Conservation (phyloP, 2,888 invertebrate genomes). For the Trisateles emortualis region DNA sequence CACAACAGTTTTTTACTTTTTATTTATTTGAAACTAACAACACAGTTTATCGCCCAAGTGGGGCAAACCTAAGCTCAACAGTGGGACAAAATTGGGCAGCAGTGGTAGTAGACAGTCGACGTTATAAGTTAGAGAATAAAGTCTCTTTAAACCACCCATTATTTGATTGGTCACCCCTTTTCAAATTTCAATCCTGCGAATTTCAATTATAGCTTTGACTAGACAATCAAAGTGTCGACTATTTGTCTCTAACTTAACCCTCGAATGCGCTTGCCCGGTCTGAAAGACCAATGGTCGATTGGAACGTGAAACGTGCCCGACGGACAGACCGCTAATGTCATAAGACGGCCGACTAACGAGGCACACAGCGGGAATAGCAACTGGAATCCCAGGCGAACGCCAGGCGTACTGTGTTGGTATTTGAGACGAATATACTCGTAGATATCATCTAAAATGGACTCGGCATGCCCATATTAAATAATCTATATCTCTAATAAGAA, state of each 20-base stretch:
- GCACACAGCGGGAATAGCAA: conserved; percentile 60
- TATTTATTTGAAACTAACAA: too few relatives aligned
- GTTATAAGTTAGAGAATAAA: too few relatives aligned
- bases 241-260: conserved; percentile 35
- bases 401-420: conserved; percentile 9
- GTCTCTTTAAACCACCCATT: too few relatives aligned
- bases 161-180: too few relatives aligned
- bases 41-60: too few relatives aligned
- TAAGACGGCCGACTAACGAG: conserved; percentile 75
- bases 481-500: too few relatives aligned
- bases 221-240: conserved; percentile 12
- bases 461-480: neutral
- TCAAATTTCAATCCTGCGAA: conserved; percentile 4
- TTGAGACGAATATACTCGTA: neutral
- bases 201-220: too few relatives aligned
- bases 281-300: conserved; percentile 43
- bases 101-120: too few relatives aligned
- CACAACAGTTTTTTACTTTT: too few relatives aligned
- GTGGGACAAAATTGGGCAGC: too few relatives aligned
- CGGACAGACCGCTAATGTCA: conserved; percentile 70
- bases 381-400: conserved; percentile 36
- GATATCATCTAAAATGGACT: neutral
- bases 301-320: conserved; percentile 44
- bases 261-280: conserved; percentile 41
- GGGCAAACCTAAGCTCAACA: too few relatives aligned